Percentiles rank a stretch among this genome's conserved stretches.
Evolutionary conservation across 2,888 invertebrate genomes (phyloP).

Genomic region (Drosophila nr. perissopoda): DNA sequence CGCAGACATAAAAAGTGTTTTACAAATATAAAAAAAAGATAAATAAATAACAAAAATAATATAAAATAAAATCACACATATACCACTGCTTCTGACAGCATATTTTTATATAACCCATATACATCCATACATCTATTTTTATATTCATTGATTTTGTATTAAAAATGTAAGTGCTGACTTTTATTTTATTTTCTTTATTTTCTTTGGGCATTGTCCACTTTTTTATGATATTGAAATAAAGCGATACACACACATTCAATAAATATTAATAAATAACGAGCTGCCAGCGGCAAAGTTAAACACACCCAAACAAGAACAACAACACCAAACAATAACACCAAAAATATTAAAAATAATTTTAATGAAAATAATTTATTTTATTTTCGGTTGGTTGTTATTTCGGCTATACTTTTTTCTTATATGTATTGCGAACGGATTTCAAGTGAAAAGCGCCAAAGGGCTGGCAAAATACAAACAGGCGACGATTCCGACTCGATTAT

Average conservation of each 20-base stretch:
- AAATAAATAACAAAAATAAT: slow-evolving; percentile 8
- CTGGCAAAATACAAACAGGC: slow-evolving; percentile 73
- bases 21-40: slow-evolving; percentile 24
- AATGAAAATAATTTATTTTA: slow-evolving; percentile 57
- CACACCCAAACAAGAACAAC: slow-evolving; percentile 24
- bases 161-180: slow-evolving; percentile 78
- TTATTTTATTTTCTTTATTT: slow-evolving; percentile 65
- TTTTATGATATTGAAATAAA: slow-evolving; percentile 77
- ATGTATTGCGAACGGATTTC: slow-evolving; percentile 46
- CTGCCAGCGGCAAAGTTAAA: slow-evolving; percentile 57
- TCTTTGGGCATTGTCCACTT: slow-evolving; percentile 46
- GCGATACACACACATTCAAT: slow-evolving; percentile 65
- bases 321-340: slow-evolving; percentile 1
- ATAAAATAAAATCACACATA: slow-evolving; percentile 6
- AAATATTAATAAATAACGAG: slow-evolving; percentile 73
- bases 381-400: slow-evolving; percentile 25
- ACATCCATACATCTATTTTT: slow-evolving; percentile 61
- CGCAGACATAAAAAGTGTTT: slow-evolving; percentile 75
- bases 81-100: slow-evolving; percentile 31
- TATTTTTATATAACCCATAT: slow-evolving; percentile 52
- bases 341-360: slow-evolving; percentile 60
- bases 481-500: slow-evolving; percentile 80
- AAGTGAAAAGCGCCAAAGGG: slow-evolving; percentile 73
- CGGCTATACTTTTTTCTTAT: slow-evolving; percentile 7
- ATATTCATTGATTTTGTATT: slow-evolving; percentile 81